Evolutionary conservation across 2,888 invertebrate species (phyloP).

Genomic region (Marronus borbonicus): DNA sequence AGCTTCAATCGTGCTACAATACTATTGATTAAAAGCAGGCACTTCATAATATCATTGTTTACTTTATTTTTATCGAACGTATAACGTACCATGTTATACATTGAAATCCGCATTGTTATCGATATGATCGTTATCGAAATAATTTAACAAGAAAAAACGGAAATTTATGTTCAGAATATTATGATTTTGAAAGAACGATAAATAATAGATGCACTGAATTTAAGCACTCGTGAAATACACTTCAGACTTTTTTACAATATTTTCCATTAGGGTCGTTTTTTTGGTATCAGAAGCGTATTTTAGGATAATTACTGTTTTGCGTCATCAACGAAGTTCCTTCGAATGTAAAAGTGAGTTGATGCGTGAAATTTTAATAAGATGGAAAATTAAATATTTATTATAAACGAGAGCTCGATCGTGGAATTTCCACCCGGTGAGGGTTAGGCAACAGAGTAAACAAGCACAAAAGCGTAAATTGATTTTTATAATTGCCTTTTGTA

Average conservation of each 20-base stretch:
- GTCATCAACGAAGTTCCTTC: neutral
- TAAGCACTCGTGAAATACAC: too few species aligned
- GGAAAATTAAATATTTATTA: constrained; percentile 18
- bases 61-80: neutral
- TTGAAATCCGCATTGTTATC: too few species aligned
- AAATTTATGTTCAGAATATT: too few species aligned
- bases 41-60: neutral
- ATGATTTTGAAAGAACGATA: too few species aligned
- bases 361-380: neutral
- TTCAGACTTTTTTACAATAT: too few species aligned
- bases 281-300: neutral
- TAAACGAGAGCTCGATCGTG: constrained; percentile 1
- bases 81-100: neutral
- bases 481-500: neutral
- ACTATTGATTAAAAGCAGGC: too few species aligned
- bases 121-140: too few species aligned
- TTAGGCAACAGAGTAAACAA: too few species aligned
- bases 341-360: neutral
- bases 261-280: too few species aligned
- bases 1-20: too few species aligned
- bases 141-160: too few species aligned
- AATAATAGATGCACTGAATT: too few species aligned
- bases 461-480: constrained; percentile 9
- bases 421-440: neutral
- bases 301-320: neutral